Base-by-base conservation (phyloP, 1,140 invertebrate genomes). In the Drosophila repleta region DNA sequence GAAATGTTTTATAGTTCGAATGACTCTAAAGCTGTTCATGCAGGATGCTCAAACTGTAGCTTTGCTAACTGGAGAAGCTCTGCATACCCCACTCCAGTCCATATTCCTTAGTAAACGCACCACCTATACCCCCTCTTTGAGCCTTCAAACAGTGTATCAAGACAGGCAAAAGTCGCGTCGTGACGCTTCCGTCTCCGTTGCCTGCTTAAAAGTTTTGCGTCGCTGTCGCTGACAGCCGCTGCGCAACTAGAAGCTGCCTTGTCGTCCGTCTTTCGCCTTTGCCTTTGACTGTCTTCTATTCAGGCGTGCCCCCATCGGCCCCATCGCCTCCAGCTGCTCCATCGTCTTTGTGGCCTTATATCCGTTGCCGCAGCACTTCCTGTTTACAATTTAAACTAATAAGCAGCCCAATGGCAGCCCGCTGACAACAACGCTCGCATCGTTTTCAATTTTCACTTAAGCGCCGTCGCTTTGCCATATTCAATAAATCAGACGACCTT, bases 311-410 rank as follows among this genome's bases (percentile, higher is more conserved):
- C 13, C 11, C 20, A 18, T 20, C 21, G n/a, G 3, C 46, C 20
- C 11, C 45, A 20, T 11, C 10, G 20, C 21, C 46, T n/a, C 6
- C 11, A 5, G 21, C 37, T 43, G 18, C 39, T 21, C 52, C 21
- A 21, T 39, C 37, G 35, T 15, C 26, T 17, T 20, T 15, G 20
- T 41, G 7, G 58, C 37, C 49, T 39, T 60, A 60, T 46, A 67
- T 51, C 61, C 52, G 68, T 67, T 84, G 79, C 83, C 78, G 67
- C 82, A 82, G 77, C 68, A 74, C 83, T 79, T 87, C 83, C 83
- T 87, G 83, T 87, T 88, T 87, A 87, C 83, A 72, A 87, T 78
- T 83, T 88, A 88, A 87, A 79, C 83, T 87, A 87, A 87, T 87
- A 88, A 87, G 81, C 79, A 79, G 48, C 75, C 82, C 61, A 75